These are phyloP conservation scores for Spizella passerina DNA, from an alignment of 2,797 vertebrate species.

Conservation along the genomic window DNA sequence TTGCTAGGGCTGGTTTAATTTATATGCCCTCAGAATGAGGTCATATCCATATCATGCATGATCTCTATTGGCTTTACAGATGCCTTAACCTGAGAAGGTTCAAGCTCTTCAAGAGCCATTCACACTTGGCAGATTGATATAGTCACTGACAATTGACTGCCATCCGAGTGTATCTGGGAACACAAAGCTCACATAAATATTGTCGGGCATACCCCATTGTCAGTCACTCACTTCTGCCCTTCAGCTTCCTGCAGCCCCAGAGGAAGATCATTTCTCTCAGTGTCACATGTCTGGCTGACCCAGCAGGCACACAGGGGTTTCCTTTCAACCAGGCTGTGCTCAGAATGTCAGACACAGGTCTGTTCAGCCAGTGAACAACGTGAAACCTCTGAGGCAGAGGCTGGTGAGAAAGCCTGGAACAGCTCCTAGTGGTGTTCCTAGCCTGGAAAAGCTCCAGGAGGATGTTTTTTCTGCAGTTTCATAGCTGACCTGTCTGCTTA, in stretches of 20 bases:
- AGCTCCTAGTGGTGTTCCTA: not conserved
- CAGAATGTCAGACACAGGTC: not conserved
- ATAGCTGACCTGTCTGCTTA: not conserved
- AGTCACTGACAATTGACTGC: conserved; percentile 79
- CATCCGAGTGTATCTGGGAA: conserved; percentile 76
- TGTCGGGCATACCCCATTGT: conserved; percentile 76
- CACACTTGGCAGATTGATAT: conserved; percentile 82
- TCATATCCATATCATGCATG: conserved; percentile 77
- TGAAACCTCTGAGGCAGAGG: not conserved
- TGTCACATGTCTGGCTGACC: conserved; percentile 20
- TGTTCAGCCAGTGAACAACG: not conserved
- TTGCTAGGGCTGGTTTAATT: conserved; percentile 68
- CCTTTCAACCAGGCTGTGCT: not conserved
- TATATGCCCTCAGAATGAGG: conserved; percentile 74
- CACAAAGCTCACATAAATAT: conserved; percentile 83
- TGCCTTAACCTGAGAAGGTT: conserved; percentile 74
- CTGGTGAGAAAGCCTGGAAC: not conserved
- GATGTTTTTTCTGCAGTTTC: not conserved
- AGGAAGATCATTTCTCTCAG: conserved; percentile 67
- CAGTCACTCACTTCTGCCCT: conserved; percentile 69
- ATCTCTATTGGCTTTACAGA: conserved; percentile 71
- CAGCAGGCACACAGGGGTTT: conserved; percentile 24
- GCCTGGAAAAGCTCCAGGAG: not conserved
- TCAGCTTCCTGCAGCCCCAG: conserved; percentile 68
- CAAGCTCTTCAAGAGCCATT: conserved; percentile 71